These are phyloP conservation scores for Lepidurus arcticus DNA, from an alignment of 1,140 invertebrate species.

Conservation along the genomic window DNA sequence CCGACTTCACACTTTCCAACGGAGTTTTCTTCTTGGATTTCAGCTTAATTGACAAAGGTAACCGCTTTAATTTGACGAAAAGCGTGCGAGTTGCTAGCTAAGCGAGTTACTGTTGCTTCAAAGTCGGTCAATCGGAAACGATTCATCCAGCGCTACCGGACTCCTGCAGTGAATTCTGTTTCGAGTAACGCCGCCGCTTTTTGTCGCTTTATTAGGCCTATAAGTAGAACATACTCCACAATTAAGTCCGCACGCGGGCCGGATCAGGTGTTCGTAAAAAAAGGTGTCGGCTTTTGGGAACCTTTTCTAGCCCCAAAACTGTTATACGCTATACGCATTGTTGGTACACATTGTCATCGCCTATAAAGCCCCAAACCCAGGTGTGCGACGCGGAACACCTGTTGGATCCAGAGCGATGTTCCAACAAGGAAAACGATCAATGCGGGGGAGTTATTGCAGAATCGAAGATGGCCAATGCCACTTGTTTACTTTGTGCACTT, in stretches of 20 bases:
- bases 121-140: background rate
- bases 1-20: background rate
- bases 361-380: background rate
- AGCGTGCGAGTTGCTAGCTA: background rate
- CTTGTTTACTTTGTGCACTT: too few species aligned
- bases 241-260: background rate
- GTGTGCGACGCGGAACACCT: background rate
- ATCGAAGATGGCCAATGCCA: background rate
- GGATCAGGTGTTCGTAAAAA: background rate
- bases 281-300: background rate
- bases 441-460: background rate
- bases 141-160: background rate
- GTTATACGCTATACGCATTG: background rate
- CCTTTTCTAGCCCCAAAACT: background rate
- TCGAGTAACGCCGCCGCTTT: background rate
- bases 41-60: background rate
- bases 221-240: background rate
- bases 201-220: background rate
- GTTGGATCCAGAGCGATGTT: background rate
- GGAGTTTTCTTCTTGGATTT: too few species aligned
- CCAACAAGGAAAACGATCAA: background rate
- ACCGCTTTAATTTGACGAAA: conserved; percentile 13
- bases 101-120: background rate
- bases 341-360: background rate
- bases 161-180: background rate